Evolutionary conservation across 2,888 invertebrate genomes (phyloP).

Genomic region (Thymelicus acteon): DNA sequence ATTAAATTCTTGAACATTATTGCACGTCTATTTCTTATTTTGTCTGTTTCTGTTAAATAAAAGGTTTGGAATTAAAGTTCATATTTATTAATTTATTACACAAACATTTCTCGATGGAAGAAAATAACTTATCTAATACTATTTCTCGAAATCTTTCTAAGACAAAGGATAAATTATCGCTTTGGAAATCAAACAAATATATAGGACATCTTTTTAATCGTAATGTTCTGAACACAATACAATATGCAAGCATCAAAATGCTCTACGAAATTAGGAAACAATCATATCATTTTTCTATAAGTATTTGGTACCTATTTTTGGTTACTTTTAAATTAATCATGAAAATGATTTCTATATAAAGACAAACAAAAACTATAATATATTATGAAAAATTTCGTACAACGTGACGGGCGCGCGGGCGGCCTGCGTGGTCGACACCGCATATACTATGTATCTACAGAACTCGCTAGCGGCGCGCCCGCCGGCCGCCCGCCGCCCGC

Average conservation of each 20-base stretch:
- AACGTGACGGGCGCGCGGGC: conserved; percentile 68
- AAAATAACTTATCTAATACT: conserved; percentile 10
- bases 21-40: conserved; percentile 27
- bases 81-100: conserved; percentile 20
- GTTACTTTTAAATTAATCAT: conserved; percentile 80
- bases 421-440: conserved; percentile 42
- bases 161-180: conserved; percentile 34
- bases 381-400: conserved; percentile 81
- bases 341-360: conserved; percentile 80
- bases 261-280: conserved; percentile 82
- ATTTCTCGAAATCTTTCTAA: conserved; percentile 6
- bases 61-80: conserved; percentile 15
- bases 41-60: conserved; percentile 22
- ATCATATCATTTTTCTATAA: conserved; percentile 72
- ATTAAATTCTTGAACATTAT: conserved; percentile 35
- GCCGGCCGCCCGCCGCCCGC: conserved; percentile 40
- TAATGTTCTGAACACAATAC: conserved; percentile 85
- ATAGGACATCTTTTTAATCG: conserved; percentile 79
- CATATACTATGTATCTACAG: conserved; percentile 45
- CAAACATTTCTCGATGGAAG: conserved; percentile 3
- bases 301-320: conserved; percentile 85
- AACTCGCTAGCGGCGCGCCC: conserved; percentile 43
- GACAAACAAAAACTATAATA: conserved; percentile 83
- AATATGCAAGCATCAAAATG: conserved; percentile 85
- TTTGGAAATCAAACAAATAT: conserved; percentile 50